Conservation (phyloP, 1,140 invertebrate species). For the Physella acuta region DNA sequence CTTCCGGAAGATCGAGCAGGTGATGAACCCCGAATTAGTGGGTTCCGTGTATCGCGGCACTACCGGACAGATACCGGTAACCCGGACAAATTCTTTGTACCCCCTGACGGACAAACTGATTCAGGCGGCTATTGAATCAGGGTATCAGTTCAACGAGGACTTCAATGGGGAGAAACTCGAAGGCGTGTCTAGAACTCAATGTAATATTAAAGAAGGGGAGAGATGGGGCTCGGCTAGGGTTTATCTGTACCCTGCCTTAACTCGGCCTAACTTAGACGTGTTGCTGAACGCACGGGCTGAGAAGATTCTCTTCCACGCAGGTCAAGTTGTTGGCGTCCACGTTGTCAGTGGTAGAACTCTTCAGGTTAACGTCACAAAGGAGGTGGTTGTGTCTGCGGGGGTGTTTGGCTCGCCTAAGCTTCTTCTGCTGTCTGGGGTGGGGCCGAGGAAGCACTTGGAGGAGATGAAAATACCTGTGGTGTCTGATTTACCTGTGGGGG, state of each 20-base stretch:
- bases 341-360: constrained; percentile 57
- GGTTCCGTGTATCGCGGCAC: background rate
- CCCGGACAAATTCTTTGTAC: background rate
- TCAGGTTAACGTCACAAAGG: constrained; percentile 71
- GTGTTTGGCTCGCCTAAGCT: constrained; percentile 84
- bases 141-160: constrained; percentile 5
- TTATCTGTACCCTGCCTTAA: constrained; percentile 38
- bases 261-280: constrained; percentile 43
- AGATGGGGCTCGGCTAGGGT: constrained; percentile 47
- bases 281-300: constrained; percentile 34
- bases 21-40: constrained; percentile 64
- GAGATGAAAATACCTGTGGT: constrained; percentile 32
- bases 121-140: background rate
- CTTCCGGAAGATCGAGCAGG: constrained; percentile 77
- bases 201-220: constrained; percentile 90
- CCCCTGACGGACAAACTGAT: background rate
- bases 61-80: background rate
- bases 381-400: constrained; percentile 81
- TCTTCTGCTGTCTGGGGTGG: constrained; percentile 86
- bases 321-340: constrained; percentile 48
- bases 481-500: constrained; percentile 75
- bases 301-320: constrained; percentile 52
- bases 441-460: constrained; percentile 63
- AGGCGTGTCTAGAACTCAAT: constrained; percentile 74
- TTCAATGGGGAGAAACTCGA: background rate